Percentiles rank a stretch among this genome's conserved stretches.
Conservation (phyloP, 2,113 vertebrate species). For the Grus americana region DNA sequence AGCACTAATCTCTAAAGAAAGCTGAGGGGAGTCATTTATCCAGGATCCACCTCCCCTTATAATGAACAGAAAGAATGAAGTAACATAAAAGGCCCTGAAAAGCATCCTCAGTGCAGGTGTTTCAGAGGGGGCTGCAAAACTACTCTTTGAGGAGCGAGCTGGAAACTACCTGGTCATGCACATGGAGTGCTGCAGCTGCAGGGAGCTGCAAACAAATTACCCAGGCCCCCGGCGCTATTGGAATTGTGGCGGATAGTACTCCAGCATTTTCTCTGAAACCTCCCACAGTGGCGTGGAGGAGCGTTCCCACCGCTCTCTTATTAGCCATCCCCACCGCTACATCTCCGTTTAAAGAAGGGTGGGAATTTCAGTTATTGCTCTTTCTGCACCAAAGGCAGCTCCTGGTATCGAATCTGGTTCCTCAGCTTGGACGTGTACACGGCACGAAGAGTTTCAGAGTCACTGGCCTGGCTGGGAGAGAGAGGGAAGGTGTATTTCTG, state of each 20-base stretch:
- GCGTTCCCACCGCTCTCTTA: background rate
- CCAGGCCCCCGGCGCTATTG: background rate
- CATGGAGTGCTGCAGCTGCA: background rate
- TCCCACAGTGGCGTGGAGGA: rapidly evolving
- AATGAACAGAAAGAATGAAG: background rate
- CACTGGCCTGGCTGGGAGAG: background rate
- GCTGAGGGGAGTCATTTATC: background rate
- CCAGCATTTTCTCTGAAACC: background rate
- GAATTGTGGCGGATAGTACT: background rate
- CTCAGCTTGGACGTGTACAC: background rate
- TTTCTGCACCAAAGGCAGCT: background rate
- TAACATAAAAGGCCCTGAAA: background rate
- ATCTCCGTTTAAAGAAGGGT: background rate
- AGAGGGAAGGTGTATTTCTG: background rate
- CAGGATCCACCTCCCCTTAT: background rate
- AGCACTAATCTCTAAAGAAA: background rate
- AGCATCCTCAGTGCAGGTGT: background rate
- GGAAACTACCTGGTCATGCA: rapidly evolving
- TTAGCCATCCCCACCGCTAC: background rate
- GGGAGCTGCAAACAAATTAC: background rate
- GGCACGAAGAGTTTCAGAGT: background rate
- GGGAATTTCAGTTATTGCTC: background rate
- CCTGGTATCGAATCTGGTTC: background rate
- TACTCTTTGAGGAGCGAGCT: background rate
- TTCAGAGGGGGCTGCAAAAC: background rate